Evolutionary conservation across 2,113 vertebrate genomes (phyloP).

Genomic region (Eonycteris spelaea): DNA sequence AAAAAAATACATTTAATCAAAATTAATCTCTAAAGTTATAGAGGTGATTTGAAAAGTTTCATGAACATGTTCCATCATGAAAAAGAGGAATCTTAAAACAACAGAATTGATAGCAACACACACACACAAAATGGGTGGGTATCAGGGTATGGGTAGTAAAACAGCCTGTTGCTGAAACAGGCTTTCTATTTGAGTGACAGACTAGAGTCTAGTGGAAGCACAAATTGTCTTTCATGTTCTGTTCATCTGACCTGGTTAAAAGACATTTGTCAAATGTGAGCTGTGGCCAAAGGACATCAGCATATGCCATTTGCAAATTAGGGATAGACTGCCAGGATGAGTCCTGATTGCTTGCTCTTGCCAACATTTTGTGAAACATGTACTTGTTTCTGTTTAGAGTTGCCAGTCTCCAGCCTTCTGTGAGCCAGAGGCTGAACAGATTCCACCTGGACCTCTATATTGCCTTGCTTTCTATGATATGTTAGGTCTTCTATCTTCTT

Average conservation of each 20-base stretch:
- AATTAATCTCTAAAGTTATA: neutral
- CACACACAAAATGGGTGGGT: neutral
- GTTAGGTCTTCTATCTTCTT: neutral
- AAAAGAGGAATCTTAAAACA: neutral
- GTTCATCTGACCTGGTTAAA: slow-evolving; percentile 12
- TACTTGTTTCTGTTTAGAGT: neutral
- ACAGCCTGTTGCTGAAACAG: neutral
- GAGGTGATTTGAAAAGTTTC: neutral
- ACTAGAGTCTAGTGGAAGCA: neutral
- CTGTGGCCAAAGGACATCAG: neutral
- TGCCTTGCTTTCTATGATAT: neutral
- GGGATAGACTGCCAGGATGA: neutral
- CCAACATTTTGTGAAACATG: slow-evolving; percentile 25
- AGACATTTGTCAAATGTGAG: slow-evolving; percentile 21
- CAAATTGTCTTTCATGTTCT: neutral
- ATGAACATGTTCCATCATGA: neutral
- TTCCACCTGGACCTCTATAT: neutral
- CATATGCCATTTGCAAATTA: slow-evolving; percentile 24
- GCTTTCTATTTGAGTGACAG: neutral
- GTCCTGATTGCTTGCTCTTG: neutral
- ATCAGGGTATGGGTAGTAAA: neutral
- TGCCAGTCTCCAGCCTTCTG: neutral
- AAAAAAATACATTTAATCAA: neutral
- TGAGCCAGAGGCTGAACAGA: neutral
- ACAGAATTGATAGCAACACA: neutral